Evolutionary conservation across 1,140 invertebrate genomes (phyloP), one percentile per base, ranked within the genome.

Genomic region (Melanaphis sacchari): DNA sequence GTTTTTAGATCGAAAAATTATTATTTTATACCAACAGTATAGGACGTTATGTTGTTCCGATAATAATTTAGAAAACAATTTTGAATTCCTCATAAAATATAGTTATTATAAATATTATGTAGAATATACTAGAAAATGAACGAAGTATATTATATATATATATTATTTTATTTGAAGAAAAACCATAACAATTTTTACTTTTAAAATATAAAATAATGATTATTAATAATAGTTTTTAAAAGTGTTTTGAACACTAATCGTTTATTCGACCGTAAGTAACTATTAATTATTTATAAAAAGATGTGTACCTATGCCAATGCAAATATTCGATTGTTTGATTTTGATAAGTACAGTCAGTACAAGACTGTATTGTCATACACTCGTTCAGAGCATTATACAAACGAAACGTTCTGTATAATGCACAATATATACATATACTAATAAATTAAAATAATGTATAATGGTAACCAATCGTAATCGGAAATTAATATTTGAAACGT

Each of bases 401-500:
- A n/a, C 7, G 59, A 76, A 76, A 76, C 59, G 59, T 5, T n/a
- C 59, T 21, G n/a, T 59, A 59, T 31, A 76, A 76, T 76, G 15
- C 59, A 76, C n/a, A 66, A 15, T 8, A 31, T n/a, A 66, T 15
- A n/a, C 31, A 59, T 59, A 59, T 31, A 31, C 11, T 31, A 66
- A 76, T n/a, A 36, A 18, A 76, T 36, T 76, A 76, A n/a, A 76
- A 21, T 76, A 76, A 76, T 76, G 59, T n/a, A 76, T 36, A 76
- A 18, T 66, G 59, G 31, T n/a, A 43, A n/a, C 26, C 84, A 41
- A 85, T 85, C 24, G 41, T 40, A 85, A 85, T 24, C 84, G 84
- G 84, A 85, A 85, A 43, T 85, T 85, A 43, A 85, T 85, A 85
- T 85, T 85, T n/a, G 26, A 85, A 85, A 85, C 41, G 41, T 41